Conservation (phyloP, 2,113 vertebrate species). For the Gadus chalcogrammus region DNA sequence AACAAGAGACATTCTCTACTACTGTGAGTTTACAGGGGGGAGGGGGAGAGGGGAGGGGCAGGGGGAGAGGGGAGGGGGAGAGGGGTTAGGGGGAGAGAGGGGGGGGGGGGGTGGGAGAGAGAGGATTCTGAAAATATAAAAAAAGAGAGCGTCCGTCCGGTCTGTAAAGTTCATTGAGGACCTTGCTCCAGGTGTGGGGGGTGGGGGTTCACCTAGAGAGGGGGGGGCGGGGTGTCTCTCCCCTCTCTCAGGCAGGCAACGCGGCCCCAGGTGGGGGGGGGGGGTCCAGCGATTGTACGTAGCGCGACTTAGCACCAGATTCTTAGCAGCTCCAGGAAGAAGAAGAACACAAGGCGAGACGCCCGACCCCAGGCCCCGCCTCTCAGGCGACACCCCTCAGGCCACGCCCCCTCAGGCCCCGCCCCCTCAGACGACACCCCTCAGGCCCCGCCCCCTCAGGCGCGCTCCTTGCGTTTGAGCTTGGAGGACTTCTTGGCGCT, state of each 20-base stretch:
- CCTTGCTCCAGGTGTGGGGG: slow-evolving; percentile 20
- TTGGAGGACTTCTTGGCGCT: slow-evolving; percentile 94
- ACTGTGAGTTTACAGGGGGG: too few relatives aligned
- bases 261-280: neutral
- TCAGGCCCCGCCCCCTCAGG: slow-evolving; percentile 55
- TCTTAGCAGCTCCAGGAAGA: slow-evolving; percentile 44
- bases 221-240: slow-evolving; percentile 2
- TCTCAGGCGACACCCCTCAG: too few relatives aligned
- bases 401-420: neutral
- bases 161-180: slow-evolving; percentile 33
- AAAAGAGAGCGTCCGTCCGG: slow-evolving; percentile 6
- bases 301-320: slow-evolving; percentile 68
- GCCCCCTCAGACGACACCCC: neutral
- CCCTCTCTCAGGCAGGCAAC: too few relatives aligned
- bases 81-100: too few relatives aligned
- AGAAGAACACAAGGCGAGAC: too few relatives aligned
- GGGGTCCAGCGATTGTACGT: slow-evolving; percentile 65
- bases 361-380: neutral
- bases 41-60: too few relatives aligned
- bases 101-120: too few relatives aligned
- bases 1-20: too few relatives aligned
- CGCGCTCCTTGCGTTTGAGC: slow-evolving; percentile 94
- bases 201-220: too few relatives aligned
- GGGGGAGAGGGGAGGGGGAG: too few relatives aligned
- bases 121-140: too few relatives aligned